phyloP scores from a whole-genome alignment of 2,113 vertebrate species.

The Dasyprocta punctata region DNA sequence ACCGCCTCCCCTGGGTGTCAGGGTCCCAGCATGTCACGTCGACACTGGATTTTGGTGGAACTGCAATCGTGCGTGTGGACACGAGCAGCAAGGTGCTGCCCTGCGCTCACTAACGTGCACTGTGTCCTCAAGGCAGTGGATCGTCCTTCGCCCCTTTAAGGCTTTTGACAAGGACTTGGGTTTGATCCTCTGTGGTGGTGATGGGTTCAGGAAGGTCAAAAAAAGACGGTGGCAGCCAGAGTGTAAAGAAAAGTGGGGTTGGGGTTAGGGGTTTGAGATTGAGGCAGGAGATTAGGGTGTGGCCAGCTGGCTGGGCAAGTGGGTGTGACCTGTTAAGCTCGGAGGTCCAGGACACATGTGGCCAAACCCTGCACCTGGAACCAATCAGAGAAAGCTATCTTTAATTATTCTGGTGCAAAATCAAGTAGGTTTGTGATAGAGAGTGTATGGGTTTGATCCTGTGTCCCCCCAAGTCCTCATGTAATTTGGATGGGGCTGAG shows the following conservation, averaged over 20 bases:
- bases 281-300: background rate
- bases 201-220: background rate
- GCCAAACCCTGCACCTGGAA: background rate
- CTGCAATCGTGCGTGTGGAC: background rate
- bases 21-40: background rate
- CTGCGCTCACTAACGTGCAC: background rate
- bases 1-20: background rate
- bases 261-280: slow-evolving; percentile 94
- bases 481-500: no score
- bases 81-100: background rate
- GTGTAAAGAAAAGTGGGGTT: slow-evolving; percentile 96
- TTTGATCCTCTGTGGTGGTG: background rate
- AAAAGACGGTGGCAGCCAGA: slow-evolving; percentile 97
- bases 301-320: background rate
- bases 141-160: background rate
- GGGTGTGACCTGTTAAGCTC: background rate
- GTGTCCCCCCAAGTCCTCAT: no score
- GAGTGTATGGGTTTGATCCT: no score
- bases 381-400: background rate
- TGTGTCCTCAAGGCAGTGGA: background rate
- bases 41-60: background rate
- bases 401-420: background rate
- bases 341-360: background rate
- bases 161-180: background rate
- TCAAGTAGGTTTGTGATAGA: background rate